Base-by-base conservation (phyloP, 2,113 vertebrate genomes). In the Sarotherodon lohbergeri region DNA sequence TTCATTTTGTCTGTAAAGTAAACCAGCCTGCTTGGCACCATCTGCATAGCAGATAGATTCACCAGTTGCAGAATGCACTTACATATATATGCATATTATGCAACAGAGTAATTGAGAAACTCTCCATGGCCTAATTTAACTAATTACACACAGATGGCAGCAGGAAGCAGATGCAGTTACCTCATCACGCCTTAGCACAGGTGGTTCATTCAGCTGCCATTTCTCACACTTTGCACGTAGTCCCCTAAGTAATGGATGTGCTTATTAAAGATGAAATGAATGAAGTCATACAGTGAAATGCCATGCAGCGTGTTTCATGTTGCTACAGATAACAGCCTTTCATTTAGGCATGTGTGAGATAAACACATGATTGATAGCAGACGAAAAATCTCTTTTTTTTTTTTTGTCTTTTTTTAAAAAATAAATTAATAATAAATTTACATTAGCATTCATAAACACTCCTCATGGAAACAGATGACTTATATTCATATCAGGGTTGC, bases 111-210 rank as follows among this genome's bases (percentile, higher is more conserved):
- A 56, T 82, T 32, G 46, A 82, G 85, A 61, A 92, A 57, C 78
- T 91, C 92, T 89, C 88, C 82, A 27, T 86, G 86, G 89, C 80
- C 87, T 92, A 86, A 91, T 94, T 93, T 89, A 83, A 78, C 86
- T 94, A 94, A 95, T 94, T 89, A 82, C 87, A 84, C 87, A 89
- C 95, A 95, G 94, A 94, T 95, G 95, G 91, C 89, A 71, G 83
- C 88, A 88, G 86, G 87, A 90, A 80, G 83, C 89, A 88, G 83
- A 92, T 90, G 90, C 89, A 79, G 82, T 93, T 85, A 91, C 87
- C 88, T 78, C 86, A 86, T 84, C 43, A 56, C 86, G 84, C 84
- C 86, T 91, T 80, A 48, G 68, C 91, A 91, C 93, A 94, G 93
- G 90, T 95, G 93, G 81, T 86, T 93, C 82, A 57, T 84, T 92